phyloP scores from a whole-genome alignment of 1,140 invertebrate species.

The Elysia chlorotica region DNA sequence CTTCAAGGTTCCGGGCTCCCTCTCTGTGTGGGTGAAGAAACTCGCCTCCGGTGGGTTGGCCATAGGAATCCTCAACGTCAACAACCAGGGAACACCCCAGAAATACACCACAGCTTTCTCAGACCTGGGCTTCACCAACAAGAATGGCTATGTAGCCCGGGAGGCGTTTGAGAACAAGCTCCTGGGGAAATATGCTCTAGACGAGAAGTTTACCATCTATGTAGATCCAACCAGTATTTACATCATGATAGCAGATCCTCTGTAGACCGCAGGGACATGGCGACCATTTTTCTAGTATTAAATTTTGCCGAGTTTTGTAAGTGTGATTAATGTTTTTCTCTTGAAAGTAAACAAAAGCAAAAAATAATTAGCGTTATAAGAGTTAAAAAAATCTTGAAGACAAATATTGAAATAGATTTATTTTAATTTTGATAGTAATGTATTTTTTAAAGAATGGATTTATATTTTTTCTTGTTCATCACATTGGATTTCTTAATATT shows the following conservation, averaged over 20 bases:
- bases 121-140: slow-evolving; percentile 79
- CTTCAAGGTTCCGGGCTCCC: slow-evolving; percentile 21
- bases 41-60: slow-evolving; percentile 37
- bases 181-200: slow-evolving; percentile 75
- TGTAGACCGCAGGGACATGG: too few species aligned
- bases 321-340: too few species aligned
- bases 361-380: too few species aligned
- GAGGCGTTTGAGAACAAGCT: slow-evolving; percentile 60
- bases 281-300: too few species aligned
- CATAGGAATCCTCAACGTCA: slow-evolving; percentile 41
- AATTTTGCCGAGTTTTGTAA: too few species aligned
- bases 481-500: too few species aligned
- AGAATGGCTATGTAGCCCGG: slow-evolving; percentile 82
- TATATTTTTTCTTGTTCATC: too few species aligned
- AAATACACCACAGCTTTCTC: slow-evolving; percentile 65
- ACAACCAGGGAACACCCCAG: slow-evolving; percentile 33
- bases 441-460: too few species aligned
- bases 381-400: too few species aligned
- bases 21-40: slow-evolving; percentile 45
- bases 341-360: too few species aligned
- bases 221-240: slow-evolving; percentile 85
- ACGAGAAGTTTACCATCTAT: slow-evolving; percentile 88
- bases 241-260: slow-evolving; percentile 21
- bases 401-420: too few species aligned
- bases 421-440: too few species aligned